phyloP scores from a whole-genome alignment of 2,113 vertebrate genomes.

The Tonatia bakeri region DNA sequence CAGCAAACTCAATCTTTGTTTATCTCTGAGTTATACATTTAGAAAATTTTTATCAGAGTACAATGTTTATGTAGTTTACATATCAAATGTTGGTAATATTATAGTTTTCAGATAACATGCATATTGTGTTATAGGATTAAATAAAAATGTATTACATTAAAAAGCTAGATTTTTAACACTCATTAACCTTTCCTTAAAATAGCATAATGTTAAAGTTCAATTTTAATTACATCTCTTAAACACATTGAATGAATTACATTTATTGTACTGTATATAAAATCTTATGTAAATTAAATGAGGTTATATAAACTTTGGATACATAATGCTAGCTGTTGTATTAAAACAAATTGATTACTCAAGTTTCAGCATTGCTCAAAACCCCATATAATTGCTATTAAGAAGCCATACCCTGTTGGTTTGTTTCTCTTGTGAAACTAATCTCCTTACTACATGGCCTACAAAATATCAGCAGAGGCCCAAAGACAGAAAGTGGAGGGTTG shows the following conservation, averaged over 20 bases:
- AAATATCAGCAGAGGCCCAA: neutral
- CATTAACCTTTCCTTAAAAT: neutral
- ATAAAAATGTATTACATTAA: neutral
- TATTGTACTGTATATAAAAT: neutral
- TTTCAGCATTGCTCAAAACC: neutral
- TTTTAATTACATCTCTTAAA: neutral
- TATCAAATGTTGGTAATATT: neutral
- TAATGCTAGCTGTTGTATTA: neutral
- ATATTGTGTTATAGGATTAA: neutral
- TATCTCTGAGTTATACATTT: neutral
- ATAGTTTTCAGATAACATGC: neutral
- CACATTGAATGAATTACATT: neutral
- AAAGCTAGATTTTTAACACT: neutral
- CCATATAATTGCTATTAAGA: neutral
- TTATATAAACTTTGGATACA: neutral
- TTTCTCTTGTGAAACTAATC: neutral
- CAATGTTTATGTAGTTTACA: neutral
- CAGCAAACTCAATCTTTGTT: neutral
- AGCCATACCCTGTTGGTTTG: neutral
- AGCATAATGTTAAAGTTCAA: neutral
- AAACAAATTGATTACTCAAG: neutral
- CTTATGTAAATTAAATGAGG: neutral
- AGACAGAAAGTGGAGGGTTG: neutral
- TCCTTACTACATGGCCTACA: neutral
- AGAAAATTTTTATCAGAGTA: neutral